These are phyloP conservation scores for Platichthys flesus DNA, from an alignment of 2,113 vertebrate species.

Conservation along the genomic window DNA sequence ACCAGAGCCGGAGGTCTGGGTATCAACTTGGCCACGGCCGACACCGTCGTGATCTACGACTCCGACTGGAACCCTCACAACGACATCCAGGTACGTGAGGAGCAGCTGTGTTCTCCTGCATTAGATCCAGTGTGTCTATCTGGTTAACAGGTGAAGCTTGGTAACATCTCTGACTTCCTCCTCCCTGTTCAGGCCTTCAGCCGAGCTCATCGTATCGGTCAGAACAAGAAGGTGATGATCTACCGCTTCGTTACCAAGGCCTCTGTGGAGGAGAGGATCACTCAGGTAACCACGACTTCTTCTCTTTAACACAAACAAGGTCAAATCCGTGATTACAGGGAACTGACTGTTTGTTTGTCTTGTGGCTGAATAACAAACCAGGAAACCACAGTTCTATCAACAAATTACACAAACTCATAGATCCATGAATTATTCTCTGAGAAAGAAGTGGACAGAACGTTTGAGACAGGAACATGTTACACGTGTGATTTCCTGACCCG, in stretches of 20 bases:
- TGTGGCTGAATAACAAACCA: too few species aligned
- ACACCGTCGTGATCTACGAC: conserved; percentile 97
- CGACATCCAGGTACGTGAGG: conserved; percentile 90
- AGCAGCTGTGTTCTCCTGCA: accelerated
- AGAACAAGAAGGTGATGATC: conserved; percentile 99
- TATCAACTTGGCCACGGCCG: conserved; percentile 97
- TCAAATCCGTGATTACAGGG: too few species aligned
- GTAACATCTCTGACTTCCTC: background rate
- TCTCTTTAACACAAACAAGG: background rate
- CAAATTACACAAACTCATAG: too few species aligned
- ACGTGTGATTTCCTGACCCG: background rate
- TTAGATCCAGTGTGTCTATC: background rate
- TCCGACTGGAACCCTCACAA: conserved; percentile 99
- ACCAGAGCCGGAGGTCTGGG: conserved; percentile 96
- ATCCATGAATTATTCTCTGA: too few species aligned
- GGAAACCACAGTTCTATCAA: too few species aligned
- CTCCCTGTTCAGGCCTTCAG: conserved; percentile 89
- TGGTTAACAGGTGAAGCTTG: background rate
- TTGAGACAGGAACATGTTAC: background rate
- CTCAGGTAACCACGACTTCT: conserved; percentile 80
- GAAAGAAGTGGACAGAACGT: background rate
- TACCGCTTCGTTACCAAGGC: conserved; percentile 98
- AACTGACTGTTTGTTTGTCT: too few species aligned
- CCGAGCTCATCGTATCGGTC: conserved; percentile 97
- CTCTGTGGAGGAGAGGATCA: conserved; percentile 97